phyloP scores from a whole-genome alignment of 2,888 invertebrate genomes.

The Mythimna pallens region DNA sequence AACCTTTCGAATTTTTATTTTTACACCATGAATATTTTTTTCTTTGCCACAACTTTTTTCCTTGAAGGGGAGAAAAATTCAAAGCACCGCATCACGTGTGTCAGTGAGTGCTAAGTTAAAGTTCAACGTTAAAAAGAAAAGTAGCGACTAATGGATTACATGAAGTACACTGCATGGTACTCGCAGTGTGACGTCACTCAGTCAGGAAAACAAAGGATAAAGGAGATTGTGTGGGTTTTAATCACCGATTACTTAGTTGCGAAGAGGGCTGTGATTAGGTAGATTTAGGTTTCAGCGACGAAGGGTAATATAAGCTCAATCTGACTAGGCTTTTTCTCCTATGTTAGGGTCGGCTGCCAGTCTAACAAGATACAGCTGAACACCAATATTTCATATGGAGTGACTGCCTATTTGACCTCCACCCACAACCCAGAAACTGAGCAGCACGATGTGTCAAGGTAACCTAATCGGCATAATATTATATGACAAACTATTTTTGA shows the following conservation, averaged over 20 bases:
- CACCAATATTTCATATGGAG: no score
- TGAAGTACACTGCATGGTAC: conserved; percentile 36
- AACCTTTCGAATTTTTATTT: conserved; percentile 22
- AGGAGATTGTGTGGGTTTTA: conserved; percentile 19
- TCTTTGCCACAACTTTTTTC: conserved; percentile 30
- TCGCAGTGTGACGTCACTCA: conserved; percentile 23
- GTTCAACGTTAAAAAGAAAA: conserved; percentile 52
- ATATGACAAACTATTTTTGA: no score
- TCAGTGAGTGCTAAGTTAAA: conserved; percentile 52
- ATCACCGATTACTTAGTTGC: conserved; percentile 16
- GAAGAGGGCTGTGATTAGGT: neutral
- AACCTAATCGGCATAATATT: no score
- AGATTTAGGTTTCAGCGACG: neutral
- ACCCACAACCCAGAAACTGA: neutral
- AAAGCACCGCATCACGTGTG: conserved; percentile 46
- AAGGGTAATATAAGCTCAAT: neutral
- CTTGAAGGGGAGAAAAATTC: conserved; percentile 35
- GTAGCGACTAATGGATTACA: conserved; percentile 54
- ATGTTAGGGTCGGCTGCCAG: neutral
- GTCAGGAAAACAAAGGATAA: conserved; percentile 30
- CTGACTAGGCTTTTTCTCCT: neutral
- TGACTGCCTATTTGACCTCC: neutral
- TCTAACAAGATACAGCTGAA: no score
- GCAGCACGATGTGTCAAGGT: no score
- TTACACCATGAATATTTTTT: conserved; percentile 16